A percentile compares a stretch with the other conserved stretches of the same genome.
These are phyloP conservation scores for Nannobrachium achirus DNA, from an alignment of 2,113 vertebrate species.

Conservation along the genomic window DNA sequence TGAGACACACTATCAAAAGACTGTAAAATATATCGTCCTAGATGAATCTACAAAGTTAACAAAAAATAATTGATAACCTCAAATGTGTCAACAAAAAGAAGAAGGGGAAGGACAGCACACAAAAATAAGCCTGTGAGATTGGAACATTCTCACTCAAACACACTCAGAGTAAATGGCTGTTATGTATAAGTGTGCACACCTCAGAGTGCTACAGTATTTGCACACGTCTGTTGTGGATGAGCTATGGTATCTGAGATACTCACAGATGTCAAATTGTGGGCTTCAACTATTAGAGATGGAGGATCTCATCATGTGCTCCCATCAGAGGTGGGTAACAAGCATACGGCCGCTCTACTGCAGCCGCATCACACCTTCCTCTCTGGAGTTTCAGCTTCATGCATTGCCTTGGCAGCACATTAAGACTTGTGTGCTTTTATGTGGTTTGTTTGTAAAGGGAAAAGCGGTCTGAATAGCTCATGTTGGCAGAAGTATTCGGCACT, in stretches of 20 bases:
- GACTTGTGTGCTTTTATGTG: slow-evolving; percentile 34
- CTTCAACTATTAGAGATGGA: slow-evolving; percentile 19
- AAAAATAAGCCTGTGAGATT: slow-evolving; percentile 53
- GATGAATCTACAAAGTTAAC: slow-evolving; percentile 60
- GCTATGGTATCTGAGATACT: slow-evolving; percentile 15
- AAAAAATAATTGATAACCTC: slow-evolving; percentile 60
- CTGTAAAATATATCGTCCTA: slow-evolving; percentile 49
- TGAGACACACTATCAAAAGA: slow-evolving; percentile 51
- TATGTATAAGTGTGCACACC: slow-evolving; percentile 2
- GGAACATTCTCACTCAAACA: background rate
- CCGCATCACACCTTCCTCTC: slow-evolving; percentile 22
- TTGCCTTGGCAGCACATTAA: slow-evolving; percentile 51
- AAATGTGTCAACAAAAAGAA: slow-evolving; percentile 39
- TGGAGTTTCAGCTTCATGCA: slow-evolving; percentile 40
- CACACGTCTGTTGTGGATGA: slow-evolving; percentile 3
- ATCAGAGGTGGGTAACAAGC: slow-evolving; percentile 20
- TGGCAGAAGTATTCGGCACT: slow-evolving; percentile 54
- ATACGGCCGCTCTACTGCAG: slow-evolving; percentile 5
- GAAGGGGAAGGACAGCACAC: slow-evolving; percentile 32
- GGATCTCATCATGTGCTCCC: slow-evolving; percentile 25
- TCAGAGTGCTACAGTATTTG: background rate
- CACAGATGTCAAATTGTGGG: slow-evolving; percentile 11
- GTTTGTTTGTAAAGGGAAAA: slow-evolving; percentile 49
- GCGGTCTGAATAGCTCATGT: slow-evolving; percentile 52
- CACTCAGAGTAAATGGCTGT: slow-evolving; percentile 37